Conservation (phyloP, 1,140 invertebrate species). For the Penaeus vannamei region DNA sequence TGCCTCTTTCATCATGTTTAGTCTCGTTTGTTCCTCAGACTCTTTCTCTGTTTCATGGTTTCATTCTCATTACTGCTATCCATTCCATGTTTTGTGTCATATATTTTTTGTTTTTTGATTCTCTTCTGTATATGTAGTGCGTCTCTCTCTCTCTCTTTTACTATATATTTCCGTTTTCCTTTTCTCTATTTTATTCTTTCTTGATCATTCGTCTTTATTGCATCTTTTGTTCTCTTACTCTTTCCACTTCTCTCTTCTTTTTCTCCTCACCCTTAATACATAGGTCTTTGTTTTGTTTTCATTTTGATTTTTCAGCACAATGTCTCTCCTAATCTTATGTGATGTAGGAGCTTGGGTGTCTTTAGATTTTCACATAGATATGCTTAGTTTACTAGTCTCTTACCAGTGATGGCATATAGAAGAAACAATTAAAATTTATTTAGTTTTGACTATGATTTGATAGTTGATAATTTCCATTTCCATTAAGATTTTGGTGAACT, state of each 20-base stretch:
- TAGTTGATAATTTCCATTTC: too few species aligned
- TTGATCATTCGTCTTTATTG: background rate
- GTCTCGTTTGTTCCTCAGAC: background rate
- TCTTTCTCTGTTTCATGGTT: slow-evolving; percentile 1
- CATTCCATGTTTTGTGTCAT: background rate
- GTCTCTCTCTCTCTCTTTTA: background rate
- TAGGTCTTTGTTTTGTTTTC: too few species aligned
- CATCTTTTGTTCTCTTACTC: background rate
- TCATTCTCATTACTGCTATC: background rate
- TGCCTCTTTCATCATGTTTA: background rate
- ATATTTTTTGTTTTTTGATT: background rate
- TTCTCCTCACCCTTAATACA: background rate
- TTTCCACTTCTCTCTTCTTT: background rate
- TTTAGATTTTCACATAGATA: too few species aligned
- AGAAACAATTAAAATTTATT: too few species aligned
- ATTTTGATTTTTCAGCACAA: too few species aligned
- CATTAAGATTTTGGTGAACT: too few species aligned
- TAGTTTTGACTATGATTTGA: too few species aligned
- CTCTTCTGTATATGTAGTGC: background rate
- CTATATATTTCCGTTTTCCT: background rate
- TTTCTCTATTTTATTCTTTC: background rate
- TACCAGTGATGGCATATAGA: too few species aligned
- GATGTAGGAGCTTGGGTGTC: too few species aligned
- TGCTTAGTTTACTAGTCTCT: too few species aligned
- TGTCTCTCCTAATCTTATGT: too few species aligned